phyloP scores from a whole-genome alignment of 2,888 invertebrate genomes.

The Microctonus brassicae region DNA sequence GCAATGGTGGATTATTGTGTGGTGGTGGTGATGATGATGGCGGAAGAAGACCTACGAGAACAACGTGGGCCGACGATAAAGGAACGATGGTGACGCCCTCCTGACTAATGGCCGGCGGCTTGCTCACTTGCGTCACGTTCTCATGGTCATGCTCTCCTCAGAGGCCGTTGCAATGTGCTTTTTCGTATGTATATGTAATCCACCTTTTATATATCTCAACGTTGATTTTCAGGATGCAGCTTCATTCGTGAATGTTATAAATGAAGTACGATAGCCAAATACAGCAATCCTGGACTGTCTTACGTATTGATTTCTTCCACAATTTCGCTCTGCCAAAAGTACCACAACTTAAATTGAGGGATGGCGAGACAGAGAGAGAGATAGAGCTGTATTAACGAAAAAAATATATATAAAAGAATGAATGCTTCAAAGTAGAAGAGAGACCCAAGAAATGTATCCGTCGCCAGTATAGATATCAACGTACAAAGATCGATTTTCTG shows the following conservation, averaged over 20 bases:
- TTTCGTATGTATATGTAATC: background rate
- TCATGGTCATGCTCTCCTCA: conserved; percentile 27
- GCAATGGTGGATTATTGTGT: background rate
- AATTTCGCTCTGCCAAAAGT: conserved; percentile 21
- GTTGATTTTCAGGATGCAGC: conserved; percentile 32
- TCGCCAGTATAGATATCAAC: conserved; percentile 35
- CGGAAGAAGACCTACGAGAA: background rate
- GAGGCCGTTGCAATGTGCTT: conserved; percentile 35
- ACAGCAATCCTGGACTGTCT: conserved; percentile 19
- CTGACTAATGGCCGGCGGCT: conserved; percentile 36
- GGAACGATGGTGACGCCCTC: conserved; percentile 33
- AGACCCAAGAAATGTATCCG: conserved; percentile 33
- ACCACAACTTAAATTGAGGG: conserved; percentile 7
- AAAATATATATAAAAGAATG: background rate
- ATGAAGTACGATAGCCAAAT: background rate
- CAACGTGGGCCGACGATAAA: conserved; percentile 25
- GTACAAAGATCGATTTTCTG: conserved; percentile 38
- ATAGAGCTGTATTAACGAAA: background rate
- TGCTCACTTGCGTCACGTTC: conserved; percentile 37
- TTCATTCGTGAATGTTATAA: conserved; percentile 15
- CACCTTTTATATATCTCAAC: conserved; percentile 9
- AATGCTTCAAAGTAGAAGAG: conserved; percentile 17
- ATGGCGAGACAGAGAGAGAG: background rate
- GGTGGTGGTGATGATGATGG: background rate
- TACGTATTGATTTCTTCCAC: conserved; percentile 35